These are phyloP conservation scores for Vannuccia rotundouncinata DNA, from an alignment of 2,888 invertebrate species.

Conservation along the genomic window DNA sequence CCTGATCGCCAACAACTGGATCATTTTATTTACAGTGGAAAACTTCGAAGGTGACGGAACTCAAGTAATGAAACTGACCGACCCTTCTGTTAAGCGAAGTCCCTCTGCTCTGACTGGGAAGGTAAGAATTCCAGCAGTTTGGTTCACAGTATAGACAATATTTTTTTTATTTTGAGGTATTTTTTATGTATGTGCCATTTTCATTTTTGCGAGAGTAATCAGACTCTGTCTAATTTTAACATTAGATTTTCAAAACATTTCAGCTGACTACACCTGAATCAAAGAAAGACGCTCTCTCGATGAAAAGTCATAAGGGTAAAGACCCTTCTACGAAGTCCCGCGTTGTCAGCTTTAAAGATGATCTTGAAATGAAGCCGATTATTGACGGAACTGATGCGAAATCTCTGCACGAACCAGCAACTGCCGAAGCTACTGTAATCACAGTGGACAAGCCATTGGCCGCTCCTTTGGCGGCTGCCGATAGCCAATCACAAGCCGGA, in stretches of 20 bases:
- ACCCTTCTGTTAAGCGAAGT: not conserved
- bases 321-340: not conserved
- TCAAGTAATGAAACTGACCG: not conserved
- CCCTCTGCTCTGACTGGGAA: not conserved
- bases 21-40: no score
- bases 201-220: no score
- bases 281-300: not conserved
- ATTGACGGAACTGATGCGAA: not conserved
- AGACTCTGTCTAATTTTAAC: no score
- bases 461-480: not conserved
- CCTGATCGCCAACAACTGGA: no score
- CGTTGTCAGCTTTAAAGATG: not conserved
- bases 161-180: no score
- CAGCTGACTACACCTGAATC: not conserved
- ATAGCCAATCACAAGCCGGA: not conserved
- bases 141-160: no score
- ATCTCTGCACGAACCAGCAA: not conserved
- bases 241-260: no score
- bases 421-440: not conserved
- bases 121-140: no score
- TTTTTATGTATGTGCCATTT: no score
- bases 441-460: not conserved
- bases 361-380: not conserved
- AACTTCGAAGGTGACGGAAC: not conserved
- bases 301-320: not conserved